A percentile compares a stretch with the other conserved stretches of the same genome.
These are phyloP conservation scores for Plusia festucae DNA, from an alignment of 2,888 invertebrate genomes.

Conservation along the genomic window DNA sequence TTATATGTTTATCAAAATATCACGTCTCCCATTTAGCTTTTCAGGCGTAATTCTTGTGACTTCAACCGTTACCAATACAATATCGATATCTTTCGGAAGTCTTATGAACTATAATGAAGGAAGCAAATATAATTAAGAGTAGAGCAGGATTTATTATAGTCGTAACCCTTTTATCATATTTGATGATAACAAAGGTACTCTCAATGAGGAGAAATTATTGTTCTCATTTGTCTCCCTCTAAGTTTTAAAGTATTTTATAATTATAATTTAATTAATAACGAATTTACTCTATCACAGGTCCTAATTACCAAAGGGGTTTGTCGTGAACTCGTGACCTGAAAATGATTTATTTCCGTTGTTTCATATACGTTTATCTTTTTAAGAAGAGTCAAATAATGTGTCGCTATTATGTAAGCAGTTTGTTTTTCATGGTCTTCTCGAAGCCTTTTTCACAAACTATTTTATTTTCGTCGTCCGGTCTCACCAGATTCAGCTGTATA, in stretches of 20 bases:
- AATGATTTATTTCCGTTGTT: neutral
- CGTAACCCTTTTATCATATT: neutral
- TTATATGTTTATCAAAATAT: slow-evolving; percentile 16
- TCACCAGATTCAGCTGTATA: no score
- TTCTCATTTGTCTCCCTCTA: no score
- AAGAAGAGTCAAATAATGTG: neutral
- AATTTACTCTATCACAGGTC: neutral
- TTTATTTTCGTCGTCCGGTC: neutral
- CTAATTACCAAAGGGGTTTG: slow-evolving; percentile 2
- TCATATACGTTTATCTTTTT: neutral
- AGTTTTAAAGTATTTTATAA: neutral
- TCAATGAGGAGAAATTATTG: no score
- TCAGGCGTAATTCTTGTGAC: neutral
- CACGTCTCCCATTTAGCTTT: neutral
- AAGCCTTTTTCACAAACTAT: neutral
- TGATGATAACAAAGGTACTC: neutral
- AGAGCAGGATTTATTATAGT: neutral
- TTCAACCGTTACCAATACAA: slow-evolving; percentile 11
- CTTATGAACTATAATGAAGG: slow-evolving; percentile 13
- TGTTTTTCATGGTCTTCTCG: no score
- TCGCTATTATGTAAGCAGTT: neutral
- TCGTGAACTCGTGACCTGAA: slow-evolving; percentile 1
- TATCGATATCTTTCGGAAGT: slow-evolving; percentile 15
- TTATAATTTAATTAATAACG: neutral
- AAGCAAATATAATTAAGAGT: slow-evolving; percentile 9